These are phyloP conservation scores for Chrysopa pallens DNA, from an alignment of 1,140 invertebrate genomes.

Conservation along the genomic window DNA sequence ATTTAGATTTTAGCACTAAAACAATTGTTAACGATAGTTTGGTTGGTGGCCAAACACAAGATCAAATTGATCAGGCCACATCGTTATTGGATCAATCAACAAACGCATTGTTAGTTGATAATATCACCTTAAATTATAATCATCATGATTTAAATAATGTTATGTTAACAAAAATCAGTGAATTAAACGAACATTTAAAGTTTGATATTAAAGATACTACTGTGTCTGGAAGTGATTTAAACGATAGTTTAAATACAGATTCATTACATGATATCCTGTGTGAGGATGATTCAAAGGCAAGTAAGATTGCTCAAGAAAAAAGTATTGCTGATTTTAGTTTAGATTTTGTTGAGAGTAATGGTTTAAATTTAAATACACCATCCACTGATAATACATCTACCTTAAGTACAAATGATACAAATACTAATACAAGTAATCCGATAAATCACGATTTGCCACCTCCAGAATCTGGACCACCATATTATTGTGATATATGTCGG, in stretches of 20 bases:
- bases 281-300: conserved; percentile 1
- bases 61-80: neutral
- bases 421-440: conserved; percentile 1
- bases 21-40: neutral
- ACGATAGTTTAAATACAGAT: conserved; percentile 7
- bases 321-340: conserved; percentile 15
- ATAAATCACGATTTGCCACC: conserved; percentile 3
- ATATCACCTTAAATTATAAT: conserved; percentile 3
- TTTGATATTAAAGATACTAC: neutral
- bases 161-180: conserved; percentile 1
- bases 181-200: conserved; percentile 1
- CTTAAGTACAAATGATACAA: neutral
- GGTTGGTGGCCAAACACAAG: neutral
- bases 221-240: neutral
- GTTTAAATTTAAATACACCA: too few relatives aligned
- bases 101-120: conserved; percentile 3
- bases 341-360: conserved; percentile 11
- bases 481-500: conserved; percentile 32
- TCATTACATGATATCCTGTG: conserved; percentile 5
- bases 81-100: neutral
- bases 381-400: too few relatives aligned
- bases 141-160: conserved; percentile 2
- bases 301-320: conserved; percentile 12
- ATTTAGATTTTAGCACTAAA: too few relatives aligned
- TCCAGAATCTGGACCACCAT: conserved; percentile 9